A percentile compares a stretch with the other conserved stretches of the same genome.
Evolutionary conservation across 2,888 invertebrate species (phyloP).

Genomic region (Busseola fusca): DNA sequence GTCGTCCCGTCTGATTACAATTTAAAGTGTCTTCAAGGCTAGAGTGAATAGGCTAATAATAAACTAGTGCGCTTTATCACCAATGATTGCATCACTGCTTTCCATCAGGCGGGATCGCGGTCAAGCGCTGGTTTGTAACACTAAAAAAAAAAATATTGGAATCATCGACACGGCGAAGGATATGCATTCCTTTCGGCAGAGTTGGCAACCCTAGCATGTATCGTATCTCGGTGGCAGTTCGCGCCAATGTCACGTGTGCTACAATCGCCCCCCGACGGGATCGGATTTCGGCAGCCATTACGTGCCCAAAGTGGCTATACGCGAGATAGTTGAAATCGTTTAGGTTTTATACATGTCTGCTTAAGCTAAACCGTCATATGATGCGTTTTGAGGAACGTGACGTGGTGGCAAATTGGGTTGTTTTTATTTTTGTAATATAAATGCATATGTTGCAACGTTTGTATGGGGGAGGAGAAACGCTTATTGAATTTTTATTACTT

Average conservation of each 20-base stretch:
- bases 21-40: no score
- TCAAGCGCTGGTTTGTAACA: no score
- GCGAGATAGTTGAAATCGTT: conserved; percentile 65
- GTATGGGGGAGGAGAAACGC: neutral
- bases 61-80: no score
- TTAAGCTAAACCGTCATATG: conserved; percentile 58
- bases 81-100: no score
- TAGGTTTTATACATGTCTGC: conserved; percentile 59
- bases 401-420: conserved; percentile 37
- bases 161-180: neutral
- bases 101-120: no score
- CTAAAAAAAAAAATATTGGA: no score
- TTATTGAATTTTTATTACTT: conserved; percentile 21
- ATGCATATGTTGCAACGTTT: conserved; percentile 39
- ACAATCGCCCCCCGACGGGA: conserved; percentile 62
- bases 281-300: conserved; percentile 68
- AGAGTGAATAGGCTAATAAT: no score
- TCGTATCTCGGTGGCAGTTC: conserved; percentile 60
- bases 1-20: no score
- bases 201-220: conserved; percentile 53
- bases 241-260: conserved; percentile 66
- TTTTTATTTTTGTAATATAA: conserved; percentile 38
- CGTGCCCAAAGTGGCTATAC: conserved; percentile 62
- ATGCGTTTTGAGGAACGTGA: conserved; percentile 55
- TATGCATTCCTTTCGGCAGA: no score